phyloP scores from a whole-genome alignment of 2,888 invertebrate genomes.

The Antheraea assamensis region DNA sequence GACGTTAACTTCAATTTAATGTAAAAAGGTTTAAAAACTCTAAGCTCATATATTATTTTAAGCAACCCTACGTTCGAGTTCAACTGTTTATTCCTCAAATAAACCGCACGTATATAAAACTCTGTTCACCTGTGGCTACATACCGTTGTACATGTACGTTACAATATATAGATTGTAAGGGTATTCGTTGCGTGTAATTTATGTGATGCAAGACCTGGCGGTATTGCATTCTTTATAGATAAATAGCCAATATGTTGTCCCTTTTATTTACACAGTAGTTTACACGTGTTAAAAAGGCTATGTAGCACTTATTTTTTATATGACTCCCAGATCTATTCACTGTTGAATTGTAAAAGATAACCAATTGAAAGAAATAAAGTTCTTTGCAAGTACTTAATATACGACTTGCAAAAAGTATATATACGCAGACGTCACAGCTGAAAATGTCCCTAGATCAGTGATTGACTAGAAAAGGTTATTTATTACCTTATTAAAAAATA shows the following conservation, averaged over 20 bases:
- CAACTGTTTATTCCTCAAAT: neutral
- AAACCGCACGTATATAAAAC: neutral
- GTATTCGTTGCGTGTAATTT: conserved; percentile 21
- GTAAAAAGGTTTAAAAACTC: neutral
- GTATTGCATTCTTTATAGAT: conserved; percentile 26
- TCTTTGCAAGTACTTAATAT: too few relatives aligned
- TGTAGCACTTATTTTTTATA: neutral
- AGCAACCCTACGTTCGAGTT: neutral
- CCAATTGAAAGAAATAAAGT: too few relatives aligned
- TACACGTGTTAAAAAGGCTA: neutral
- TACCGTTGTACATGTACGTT: neutral
- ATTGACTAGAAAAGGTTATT: too few relatives aligned
- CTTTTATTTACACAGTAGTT: neutral
- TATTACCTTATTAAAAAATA: too few relatives aligned
- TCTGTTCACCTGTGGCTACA: neutral
- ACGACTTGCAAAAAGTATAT: too few relatives aligned
- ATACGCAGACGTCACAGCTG: too few relatives aligned
- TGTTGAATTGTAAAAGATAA: too few relatives aligned
- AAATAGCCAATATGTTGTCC: conserved; percentile 16
- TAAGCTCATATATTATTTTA: conserved; percentile 1
- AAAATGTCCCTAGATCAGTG: too few relatives aligned
- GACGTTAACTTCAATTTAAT: neutral
- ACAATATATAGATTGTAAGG: conserved; percentile 2
- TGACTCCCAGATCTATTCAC: neutral
- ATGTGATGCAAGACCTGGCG: conserved; percentile 22